Evolutionary conservation across 2,888 invertebrate species (phyloP).

Genomic region (Euphydryas editha): DNA sequence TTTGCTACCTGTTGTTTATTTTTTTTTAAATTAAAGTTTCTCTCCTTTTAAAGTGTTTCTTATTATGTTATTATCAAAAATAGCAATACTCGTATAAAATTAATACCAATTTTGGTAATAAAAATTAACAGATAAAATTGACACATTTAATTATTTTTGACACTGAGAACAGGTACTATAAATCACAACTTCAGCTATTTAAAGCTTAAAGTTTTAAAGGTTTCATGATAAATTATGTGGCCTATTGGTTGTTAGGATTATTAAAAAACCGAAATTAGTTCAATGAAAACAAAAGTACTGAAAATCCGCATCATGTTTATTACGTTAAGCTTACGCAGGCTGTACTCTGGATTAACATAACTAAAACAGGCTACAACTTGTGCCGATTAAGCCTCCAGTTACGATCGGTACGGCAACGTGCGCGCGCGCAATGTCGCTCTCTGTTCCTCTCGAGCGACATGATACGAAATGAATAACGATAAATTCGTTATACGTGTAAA

Average conservation of each 20-base stretch:
- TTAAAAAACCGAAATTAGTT: not conserved
- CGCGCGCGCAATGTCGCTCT: constrained; percentile 66
- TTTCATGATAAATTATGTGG: not conserved
- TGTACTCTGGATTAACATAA: constrained; percentile 70
- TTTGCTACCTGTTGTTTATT: too few species aligned
- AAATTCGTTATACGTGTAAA: not conserved
- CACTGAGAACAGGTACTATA: too few species aligned
- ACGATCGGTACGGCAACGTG: constrained; percentile 68
- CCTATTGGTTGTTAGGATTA: not conserved
- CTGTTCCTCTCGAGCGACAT: constrained; percentile 41
- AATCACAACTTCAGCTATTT: too few species aligned
- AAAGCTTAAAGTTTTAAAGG: too few species aligned
- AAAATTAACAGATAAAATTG: too few species aligned
- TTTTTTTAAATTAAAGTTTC: too few species aligned
- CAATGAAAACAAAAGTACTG: constrained; percentile 12
- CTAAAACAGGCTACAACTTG: constrained; percentile 72
- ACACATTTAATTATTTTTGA: too few species aligned
- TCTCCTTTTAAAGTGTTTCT: too few species aligned
- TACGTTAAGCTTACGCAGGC: constrained; percentile 66
- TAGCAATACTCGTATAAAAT: too few species aligned
- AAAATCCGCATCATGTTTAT: constrained; percentile 37
- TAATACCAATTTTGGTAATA: too few species aligned
- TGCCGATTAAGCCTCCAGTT: constrained; percentile 79
- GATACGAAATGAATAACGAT: constrained; percentile 18
- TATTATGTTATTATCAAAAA: too few species aligned